A percentile compares a stretch with the other conserved stretches of the same genome.
These are phyloP conservation scores for Linurgus olivaceus DNA, from an alignment of 2,797 vertebrate genomes.

Conservation along the genomic window DNA sequence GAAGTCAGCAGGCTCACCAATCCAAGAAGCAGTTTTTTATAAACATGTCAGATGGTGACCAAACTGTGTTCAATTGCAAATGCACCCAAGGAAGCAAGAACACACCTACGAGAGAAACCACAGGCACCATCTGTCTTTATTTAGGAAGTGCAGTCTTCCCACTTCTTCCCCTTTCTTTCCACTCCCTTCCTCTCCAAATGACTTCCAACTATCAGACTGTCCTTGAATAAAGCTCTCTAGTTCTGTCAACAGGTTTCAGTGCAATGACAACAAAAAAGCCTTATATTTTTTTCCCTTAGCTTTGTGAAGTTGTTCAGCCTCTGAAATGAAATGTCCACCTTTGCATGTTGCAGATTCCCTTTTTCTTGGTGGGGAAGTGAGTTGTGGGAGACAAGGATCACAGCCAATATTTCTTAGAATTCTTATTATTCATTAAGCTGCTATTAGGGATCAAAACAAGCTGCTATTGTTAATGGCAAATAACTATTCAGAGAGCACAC, in stretches of 20 bases:
- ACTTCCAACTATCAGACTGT: background rate
- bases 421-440: background rate
- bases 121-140: conserved; percentile 9
- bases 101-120: background rate
- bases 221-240: background rate
- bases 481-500: background rate
- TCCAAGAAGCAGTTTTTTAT: background rate
- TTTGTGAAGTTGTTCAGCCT: background rate
- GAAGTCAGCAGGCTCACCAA: background rate
- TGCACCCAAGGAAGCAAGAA: background rate
- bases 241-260: background rate
- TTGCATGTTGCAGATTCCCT: background rate
- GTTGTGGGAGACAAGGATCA: background rate
- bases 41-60: background rate
- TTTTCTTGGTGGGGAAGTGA: background rate
- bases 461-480: background rate
- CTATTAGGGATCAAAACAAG: background rate
- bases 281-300: background rate
- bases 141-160: conserved; percentile 12
- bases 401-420: background rate
- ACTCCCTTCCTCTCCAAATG: background rate
- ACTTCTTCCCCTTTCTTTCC: background rate
- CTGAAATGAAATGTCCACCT: background rate
- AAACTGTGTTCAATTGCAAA: background rate
- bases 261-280: background rate